These are phyloP conservation scores for Phyllopteryx taeniolatus DNA, from an alignment of 2,113 vertebrate species.

Conservation along the genomic window DNA sequence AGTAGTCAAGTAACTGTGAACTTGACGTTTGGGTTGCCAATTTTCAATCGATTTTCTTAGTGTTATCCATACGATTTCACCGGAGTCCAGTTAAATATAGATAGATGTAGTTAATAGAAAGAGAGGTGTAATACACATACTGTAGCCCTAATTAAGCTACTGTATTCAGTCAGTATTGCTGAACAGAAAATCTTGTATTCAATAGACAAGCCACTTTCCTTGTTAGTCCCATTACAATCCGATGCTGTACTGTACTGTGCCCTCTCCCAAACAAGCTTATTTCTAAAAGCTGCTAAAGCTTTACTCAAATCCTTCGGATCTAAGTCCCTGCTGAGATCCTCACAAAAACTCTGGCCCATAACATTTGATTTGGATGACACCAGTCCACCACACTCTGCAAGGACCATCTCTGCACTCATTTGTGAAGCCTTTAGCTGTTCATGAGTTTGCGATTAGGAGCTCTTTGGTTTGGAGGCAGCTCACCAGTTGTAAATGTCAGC, in stretches of 20 bases:
- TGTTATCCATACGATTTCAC: neutral
- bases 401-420: slow-evolving; percentile 63
- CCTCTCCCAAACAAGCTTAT: slow-evolving; percentile 57
- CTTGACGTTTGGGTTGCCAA: too few species aligned
- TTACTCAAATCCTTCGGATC: slow-evolving; percentile 62
- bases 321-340: slow-evolving; percentile 52
- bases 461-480: slow-evolving; percentile 64
- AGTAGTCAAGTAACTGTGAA: too few species aligned
- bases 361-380: slow-evolving; percentile 48
- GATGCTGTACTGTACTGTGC: slow-evolving; percentile 35
- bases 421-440: slow-evolving; percentile 61
- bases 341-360: slow-evolving; percentile 57
- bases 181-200: slow-evolving; percentile 27
- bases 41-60: too few species aligned
- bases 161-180: slow-evolving; percentile 10
- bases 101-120: neutral
- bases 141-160: neutral
- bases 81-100: neutral
- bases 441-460: slow-evolving; percentile 67
- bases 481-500: slow-evolving; percentile 68
- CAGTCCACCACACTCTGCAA: slow-evolving; percentile 33
- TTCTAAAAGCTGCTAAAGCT: slow-evolving; percentile 64
- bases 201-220: slow-evolving; percentile 15
- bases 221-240: slow-evolving; percentile 37
- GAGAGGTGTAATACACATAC: neutral